Conservation (phyloP, 2,888 invertebrate genomes). For the Isoperla grammatica region DNA sequence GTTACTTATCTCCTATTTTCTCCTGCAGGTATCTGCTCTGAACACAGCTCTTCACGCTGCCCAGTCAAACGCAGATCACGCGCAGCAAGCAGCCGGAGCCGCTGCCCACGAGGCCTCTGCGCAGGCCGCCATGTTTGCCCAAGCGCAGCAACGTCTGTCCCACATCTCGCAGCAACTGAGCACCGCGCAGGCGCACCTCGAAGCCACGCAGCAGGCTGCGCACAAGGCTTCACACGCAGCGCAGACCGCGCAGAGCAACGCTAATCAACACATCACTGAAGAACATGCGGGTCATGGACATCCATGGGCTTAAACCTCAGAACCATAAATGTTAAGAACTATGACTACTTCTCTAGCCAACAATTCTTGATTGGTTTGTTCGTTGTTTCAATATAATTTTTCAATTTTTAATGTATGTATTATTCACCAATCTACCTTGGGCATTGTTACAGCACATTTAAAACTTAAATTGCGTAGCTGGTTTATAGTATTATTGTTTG, state of each 20-base stretch:
- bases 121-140: conserved; percentile 72
- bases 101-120: conserved; percentile 71
- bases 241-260: conserved; percentile 68
- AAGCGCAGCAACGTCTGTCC: conserved; percentile 62
- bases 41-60: conserved; percentile 72
- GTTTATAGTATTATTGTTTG: no score
- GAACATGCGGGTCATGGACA: no score
- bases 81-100: conserved; percentile 66
- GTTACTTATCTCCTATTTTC: conserved; percentile 38
- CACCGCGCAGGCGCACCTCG: conserved; percentile 66
- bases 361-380: no score
- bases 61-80: conserved; percentile 60
- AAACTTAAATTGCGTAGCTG: no score
- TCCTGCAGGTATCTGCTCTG: conserved; percentile 49
- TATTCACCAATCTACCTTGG: no score
- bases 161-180: conserved; percentile 62
- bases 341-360: no score
- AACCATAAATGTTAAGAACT: no score
- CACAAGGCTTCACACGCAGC: conserved; percentile 60
- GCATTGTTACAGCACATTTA: no score
- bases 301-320: no score
- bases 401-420: no score
- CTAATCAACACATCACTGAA: conserved; percentile 37
- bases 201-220: conserved; percentile 67
- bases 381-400: no score